phyloP scores from a whole-genome alignment of 2,888 invertebrate species.

The Bhutanitis thaidina region DNA sequence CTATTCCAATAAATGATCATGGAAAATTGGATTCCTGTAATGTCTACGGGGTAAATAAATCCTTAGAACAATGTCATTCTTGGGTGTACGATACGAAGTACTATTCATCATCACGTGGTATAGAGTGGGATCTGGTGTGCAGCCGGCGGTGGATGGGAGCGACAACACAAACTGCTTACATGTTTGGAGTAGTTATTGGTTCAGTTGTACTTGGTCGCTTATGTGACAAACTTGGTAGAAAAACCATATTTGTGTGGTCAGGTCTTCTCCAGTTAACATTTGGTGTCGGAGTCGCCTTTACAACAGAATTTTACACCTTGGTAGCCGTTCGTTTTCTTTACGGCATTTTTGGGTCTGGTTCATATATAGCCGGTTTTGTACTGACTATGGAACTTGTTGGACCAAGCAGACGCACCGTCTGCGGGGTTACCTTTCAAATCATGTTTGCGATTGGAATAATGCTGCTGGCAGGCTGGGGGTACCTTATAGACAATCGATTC shows the following conservation, averaged over 20 bases:
- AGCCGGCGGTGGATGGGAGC: constrained; percentile 90
- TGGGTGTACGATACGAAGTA: constrained; percentile 89
- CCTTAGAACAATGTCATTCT: constrained; percentile 53
- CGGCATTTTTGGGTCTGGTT: constrained; percentile 91
- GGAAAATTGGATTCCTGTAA: constrained; percentile 83
- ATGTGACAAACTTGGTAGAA: constrained; percentile 90
- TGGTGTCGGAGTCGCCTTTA: constrained; percentile 87
- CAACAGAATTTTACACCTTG: constrained; percentile 86
- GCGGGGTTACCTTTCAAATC: constrained; percentile 89
- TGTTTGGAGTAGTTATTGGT: constrained; percentile 91
- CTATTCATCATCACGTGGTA: constrained; percentile 85
- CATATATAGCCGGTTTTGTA: constrained; percentile 84
- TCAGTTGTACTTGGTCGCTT: constrained; percentile 88
- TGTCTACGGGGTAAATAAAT: constrained; percentile 68
- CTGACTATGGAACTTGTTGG: constrained; percentile 92
- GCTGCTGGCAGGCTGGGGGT: constrained; percentile 91
- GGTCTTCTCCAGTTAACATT: constrained; percentile 85
- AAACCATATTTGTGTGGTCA: constrained; percentile 88
- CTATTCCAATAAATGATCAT: constrained; percentile 79
- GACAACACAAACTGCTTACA: constrained; percentile 87
- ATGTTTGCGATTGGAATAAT: constrained; percentile 90
- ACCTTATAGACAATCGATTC: constrained; percentile 85
- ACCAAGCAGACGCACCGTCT: constrained; percentile 87
- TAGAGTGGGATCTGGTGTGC: constrained; percentile 93
- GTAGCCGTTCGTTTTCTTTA: constrained; percentile 84